Evolutionary conservation across 1,140 invertebrate genomes (phyloP).

Genomic region (Manduca sexta): DNA sequence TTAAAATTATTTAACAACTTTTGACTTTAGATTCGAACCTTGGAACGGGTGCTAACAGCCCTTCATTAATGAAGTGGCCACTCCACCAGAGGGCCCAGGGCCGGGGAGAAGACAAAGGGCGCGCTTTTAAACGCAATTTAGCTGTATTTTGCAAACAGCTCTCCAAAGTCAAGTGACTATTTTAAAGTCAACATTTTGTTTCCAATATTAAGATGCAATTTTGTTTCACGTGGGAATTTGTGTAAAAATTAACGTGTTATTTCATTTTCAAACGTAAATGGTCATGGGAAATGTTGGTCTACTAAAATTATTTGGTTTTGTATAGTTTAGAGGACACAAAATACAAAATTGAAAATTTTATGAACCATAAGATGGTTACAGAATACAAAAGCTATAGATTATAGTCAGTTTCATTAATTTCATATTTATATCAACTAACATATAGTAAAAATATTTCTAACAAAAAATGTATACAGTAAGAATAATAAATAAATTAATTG

Average conservation of each 20-base stretch:
- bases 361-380: no score
- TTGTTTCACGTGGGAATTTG: slow-evolving; percentile 41
- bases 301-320: no score
- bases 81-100: slow-evolving; percentile 19
- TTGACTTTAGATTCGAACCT: slow-evolving; percentile 13
- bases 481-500: no score
- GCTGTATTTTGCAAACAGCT: slow-evolving; percentile 59
- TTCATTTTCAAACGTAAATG: not conserved
- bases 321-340: no score
- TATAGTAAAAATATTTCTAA: no score
- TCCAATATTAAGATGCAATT: slow-evolving; percentile 25
- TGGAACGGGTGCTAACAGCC: slow-evolving; percentile 7
- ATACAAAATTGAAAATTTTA: no score
- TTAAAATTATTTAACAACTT: no score
- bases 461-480: no score
- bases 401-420: no score
- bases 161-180: slow-evolving; percentile 26
- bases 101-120: slow-evolving; percentile 39
- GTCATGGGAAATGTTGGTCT: no score
- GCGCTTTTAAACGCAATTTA: slow-evolving; percentile 34
- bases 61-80: slow-evolving; percentile 36
- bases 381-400: no score
- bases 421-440: no score
- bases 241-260: not conserved
- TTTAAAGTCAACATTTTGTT: slow-evolving; percentile 34